Conservation (phyloP, 2,113 vertebrate genomes). For the Montifringilla adamsi region DNA sequence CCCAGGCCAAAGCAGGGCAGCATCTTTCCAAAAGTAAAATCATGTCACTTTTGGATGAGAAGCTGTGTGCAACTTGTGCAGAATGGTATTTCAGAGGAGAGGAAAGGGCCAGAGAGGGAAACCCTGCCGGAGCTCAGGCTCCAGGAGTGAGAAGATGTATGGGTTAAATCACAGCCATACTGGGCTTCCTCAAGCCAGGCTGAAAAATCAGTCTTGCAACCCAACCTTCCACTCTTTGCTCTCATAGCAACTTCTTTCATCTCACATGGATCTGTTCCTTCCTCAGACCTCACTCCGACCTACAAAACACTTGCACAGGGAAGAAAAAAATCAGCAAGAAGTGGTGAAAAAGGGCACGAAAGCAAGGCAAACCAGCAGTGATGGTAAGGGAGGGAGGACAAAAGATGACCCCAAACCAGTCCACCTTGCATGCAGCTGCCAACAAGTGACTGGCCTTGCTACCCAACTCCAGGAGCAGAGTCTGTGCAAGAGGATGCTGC, state of each 20-base stretch:
- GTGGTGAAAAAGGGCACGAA: neutral
- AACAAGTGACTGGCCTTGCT: neutral
- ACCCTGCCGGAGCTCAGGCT: neutral
- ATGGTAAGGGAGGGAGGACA: rapidly evolving
- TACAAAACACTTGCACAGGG: neutral
- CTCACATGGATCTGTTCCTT: neutral
- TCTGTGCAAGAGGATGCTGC: rapidly evolving
- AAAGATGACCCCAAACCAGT: neutral
- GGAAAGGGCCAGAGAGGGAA: neutral
- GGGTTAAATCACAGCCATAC: neutral
- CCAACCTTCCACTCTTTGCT: neutral
- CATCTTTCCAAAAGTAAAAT: neutral
- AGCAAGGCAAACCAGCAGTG: neutral
- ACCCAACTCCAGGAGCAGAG: neutral
- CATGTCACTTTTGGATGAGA: neutral
- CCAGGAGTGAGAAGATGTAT: neutral
- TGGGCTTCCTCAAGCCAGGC: neutral
- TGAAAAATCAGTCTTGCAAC: neutral
- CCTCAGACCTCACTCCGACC: neutral
- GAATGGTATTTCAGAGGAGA: neutral
- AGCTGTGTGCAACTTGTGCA: rapidly evolving
- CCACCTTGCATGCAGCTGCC: neutral
- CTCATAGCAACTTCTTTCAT: neutral
- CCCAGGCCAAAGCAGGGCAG: neutral
- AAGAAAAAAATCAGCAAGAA: neutral